phyloP scores from a whole-genome alignment of 92 coral and sea anemone species.

The Actinostola sp. region DNA sequence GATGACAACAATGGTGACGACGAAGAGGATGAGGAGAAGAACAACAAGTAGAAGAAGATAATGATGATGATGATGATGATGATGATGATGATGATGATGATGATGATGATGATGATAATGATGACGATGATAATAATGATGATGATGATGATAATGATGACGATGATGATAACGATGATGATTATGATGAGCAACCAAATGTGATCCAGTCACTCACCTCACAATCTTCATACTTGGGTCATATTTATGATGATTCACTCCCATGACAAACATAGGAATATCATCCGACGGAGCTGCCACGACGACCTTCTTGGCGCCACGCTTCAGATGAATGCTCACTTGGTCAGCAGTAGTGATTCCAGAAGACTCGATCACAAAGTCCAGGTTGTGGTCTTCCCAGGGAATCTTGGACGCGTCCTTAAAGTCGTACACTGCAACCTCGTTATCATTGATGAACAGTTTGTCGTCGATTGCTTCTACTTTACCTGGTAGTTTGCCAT shows the following conservation, averaged over 20 bases:
- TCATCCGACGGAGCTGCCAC: conserved; percentile 97
- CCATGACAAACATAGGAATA: conserved; percentile 99
- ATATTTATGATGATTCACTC: conserved; percentile 82
- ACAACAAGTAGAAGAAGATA: neutral
- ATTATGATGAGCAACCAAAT: neutral
- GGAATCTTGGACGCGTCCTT: conserved; percentile 71
- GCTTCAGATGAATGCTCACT: conserved; percentile 83
- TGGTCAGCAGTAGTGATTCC: conserved; percentile 89
- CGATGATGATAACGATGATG: too few species aligned
- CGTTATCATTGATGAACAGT: conserved; percentile 70
- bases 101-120: too few species aligned
- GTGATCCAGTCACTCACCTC: conserved; percentile 51
- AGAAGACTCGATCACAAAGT: conserved; percentile 87
- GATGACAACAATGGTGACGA: neutral
- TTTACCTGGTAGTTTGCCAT: conserved; percentile 80
- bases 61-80: neutral
- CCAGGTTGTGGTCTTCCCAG: conserved; percentile 80
- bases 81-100: too few species aligned
- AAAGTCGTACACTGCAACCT: conserved; percentile 64
- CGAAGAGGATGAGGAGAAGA: neutral
- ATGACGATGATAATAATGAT: too few species aligned
- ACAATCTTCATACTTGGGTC: conserved; percentile 71
- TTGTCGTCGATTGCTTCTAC: conserved; percentile 74
- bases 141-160: too few species aligned
- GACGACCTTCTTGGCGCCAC: conserved; percentile 91